These are phyloP conservation scores for Nysson spinosus DNA, from an alignment of 2,888 invertebrate species.

Conservation along the genomic window DNA sequence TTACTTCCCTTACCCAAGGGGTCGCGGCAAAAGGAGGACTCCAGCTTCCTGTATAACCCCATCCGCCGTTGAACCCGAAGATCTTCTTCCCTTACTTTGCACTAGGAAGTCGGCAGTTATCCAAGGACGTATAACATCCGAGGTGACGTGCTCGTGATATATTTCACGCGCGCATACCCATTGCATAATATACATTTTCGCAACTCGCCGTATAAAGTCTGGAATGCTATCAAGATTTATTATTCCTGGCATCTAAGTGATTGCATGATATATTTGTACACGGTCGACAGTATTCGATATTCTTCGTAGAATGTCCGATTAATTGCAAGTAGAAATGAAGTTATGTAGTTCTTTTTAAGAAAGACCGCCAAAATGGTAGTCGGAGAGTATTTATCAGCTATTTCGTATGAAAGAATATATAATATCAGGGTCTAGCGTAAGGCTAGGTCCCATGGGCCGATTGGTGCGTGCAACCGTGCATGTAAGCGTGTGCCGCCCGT, in stretches of 20 bases:
- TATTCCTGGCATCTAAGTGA: too few species aligned
- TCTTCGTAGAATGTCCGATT: too few species aligned
- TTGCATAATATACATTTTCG: too few species aligned
- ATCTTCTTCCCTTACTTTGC: constrained; percentile 16
- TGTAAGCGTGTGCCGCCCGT: not conserved
- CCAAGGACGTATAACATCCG: not conserved
- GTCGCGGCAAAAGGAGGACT: constrained; percentile 31
- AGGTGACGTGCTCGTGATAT: constrained; percentile 2
- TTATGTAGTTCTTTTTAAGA: too few species aligned
- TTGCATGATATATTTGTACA: too few species aligned
- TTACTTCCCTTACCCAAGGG: constrained; percentile 21
- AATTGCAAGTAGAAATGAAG: too few species aligned
- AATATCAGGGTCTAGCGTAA: constrained; percentile 27
- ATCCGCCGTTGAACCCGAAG: constrained; percentile 13
- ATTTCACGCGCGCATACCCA: constrained; percentile 26
- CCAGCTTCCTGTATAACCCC: constrained; percentile 29
- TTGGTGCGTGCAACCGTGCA: constrained; percentile 40
- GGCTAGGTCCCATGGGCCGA: constrained; percentile 34
- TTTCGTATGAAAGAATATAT: not conserved
- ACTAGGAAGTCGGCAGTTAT: constrained; percentile 35
- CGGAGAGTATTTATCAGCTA: too few species aligned
- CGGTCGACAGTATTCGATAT: too few species aligned
- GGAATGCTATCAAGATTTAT: too few species aligned
- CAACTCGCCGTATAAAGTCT: too few species aligned
- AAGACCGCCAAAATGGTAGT: too few species aligned